Conservation (phyloP, 2,113 vertebrate genomes). For the Mormyrus lacerda region DNA sequence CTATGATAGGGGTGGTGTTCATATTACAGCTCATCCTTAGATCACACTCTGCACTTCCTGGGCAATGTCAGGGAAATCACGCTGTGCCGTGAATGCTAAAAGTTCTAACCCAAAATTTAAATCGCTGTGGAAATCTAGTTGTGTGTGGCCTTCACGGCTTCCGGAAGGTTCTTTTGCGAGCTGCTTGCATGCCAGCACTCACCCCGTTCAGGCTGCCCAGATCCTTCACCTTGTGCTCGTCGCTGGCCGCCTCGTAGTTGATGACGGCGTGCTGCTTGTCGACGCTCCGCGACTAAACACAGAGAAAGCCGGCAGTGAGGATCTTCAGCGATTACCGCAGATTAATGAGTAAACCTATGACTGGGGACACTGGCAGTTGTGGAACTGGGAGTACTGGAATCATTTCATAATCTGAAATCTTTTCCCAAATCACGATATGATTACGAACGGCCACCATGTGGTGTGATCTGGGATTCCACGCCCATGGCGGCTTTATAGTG, state of each 20-base stretch:
- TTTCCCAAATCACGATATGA: not conserved
- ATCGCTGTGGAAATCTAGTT: not conserved
- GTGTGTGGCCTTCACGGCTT: not conserved
- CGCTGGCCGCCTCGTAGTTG: constrained; percentile 81
- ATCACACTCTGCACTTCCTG: not conserved
- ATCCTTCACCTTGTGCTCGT: constrained; percentile 94
- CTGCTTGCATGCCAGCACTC: constrained; percentile 45
- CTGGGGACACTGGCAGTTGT: not conserved
- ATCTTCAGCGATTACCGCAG: not conserved
- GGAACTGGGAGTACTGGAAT: not conserved
- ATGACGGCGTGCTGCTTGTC: constrained; percentile 97
- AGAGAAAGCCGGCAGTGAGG: not conserved
- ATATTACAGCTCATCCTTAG: not conserved
- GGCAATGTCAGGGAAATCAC: not conserved
- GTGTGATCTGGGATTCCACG: not conserved
- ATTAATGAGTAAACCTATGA: not conserved
- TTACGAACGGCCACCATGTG: not conserved
- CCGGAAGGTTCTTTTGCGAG: not conserved
- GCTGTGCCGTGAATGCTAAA: too few species aligned
- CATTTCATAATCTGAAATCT: not conserved
- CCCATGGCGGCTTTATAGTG: too few species aligned
- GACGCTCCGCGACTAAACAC: constrained; percentile 83
- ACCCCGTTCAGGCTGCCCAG: constrained; percentile 96
- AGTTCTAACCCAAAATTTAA: not conserved
- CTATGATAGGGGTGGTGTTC: not conserved